These are phyloP conservation scores for Egretta garzetta DNA, from an alignment of 2,113 vertebrate genomes.

Conservation along the genomic window DNA sequence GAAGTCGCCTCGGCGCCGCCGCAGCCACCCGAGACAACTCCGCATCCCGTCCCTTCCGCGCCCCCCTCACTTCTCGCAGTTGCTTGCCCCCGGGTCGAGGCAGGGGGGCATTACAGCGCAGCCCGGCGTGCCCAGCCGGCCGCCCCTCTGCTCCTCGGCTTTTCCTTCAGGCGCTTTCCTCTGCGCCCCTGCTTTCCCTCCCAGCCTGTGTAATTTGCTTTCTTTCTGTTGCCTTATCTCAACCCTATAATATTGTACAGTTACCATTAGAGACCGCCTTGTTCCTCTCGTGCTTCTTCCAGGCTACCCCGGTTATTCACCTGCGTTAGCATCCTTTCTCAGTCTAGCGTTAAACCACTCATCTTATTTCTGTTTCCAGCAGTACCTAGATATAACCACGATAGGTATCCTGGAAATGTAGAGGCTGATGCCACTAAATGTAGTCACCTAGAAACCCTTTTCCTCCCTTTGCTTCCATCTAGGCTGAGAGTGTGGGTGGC, in stretches of 20 bases:
- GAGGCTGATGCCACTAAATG: not conserved
- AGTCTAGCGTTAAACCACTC: not conserved
- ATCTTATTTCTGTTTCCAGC: not conserved
- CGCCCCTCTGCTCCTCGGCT: fast-evolving
- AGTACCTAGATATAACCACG: not conserved
- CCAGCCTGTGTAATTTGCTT: not conserved
- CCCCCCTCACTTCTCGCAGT: not conserved
- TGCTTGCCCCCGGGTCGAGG: not conserved
- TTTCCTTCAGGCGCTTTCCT: fast-evolving
- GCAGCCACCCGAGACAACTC: not conserved
- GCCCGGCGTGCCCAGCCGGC: not conserved
- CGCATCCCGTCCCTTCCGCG: not conserved
- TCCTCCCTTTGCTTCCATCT: not conserved
- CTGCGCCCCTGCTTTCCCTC: not conserved
- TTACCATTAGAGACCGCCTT: not conserved
- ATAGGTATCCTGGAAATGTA: not conserved
- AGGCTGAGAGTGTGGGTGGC: constrained; percentile 25
- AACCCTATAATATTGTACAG: not conserved
- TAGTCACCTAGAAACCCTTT: constrained; percentile 26
- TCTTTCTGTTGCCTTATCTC: not conserved
- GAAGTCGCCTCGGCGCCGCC: not conserved
- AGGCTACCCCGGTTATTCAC: not conserved
- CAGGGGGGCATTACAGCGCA: not conserved
- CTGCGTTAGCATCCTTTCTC: not conserved
- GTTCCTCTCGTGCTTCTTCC: not conserved